A percentile compares a stretch with the other conserved stretches of the same genome.
Evolutionary conservation across 2,113 vertebrate genomes (phyloP).

Genomic region (Scomber scombrus): DNA sequence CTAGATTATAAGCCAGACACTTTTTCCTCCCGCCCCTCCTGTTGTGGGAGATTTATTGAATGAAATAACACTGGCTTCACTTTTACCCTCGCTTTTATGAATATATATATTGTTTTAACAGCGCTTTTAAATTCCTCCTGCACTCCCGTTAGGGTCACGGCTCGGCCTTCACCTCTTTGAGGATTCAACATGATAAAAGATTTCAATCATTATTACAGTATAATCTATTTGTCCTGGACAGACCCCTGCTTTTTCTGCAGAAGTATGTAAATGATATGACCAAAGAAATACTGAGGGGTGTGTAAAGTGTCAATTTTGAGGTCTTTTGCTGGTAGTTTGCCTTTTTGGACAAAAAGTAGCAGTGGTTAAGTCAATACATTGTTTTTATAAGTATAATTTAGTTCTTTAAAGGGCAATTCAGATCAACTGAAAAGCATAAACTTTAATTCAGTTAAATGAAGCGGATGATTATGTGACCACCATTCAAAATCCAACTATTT

Average conservation of each 20-base stretch:
- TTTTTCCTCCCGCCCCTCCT: conserved; percentile 59
- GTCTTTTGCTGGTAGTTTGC: not conserved
- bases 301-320: not conserved
- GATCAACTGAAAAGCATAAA: not conserved
- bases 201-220: conserved; percentile 55
- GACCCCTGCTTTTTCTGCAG: conserved; percentile 40
- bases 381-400: not conserved
- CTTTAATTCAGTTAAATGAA: not conserved
- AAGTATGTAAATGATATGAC: conserved; percentile 18
- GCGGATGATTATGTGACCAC: too few species aligned
- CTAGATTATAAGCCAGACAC: conserved; percentile 56
- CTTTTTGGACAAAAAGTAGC: too few species aligned
- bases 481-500: too few species aligned
- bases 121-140: conserved; percentile 71
- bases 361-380: not conserved
- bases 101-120: conserved; percentile 74
- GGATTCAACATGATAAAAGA: conserved; percentile 63
- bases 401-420: not conserved
- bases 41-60: conserved; percentile 79
- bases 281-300: conserved; percentile 2
- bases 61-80: conserved; percentile 71
- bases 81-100: conserved; percentile 69
- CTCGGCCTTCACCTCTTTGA: conserved; percentile 44
- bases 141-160: conserved; percentile 61
- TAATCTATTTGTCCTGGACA: conserved; percentile 55